phyloP scores from a whole-genome alignment of 2,797 vertebrate species.

The Macroramphosus scolopax region DNA sequence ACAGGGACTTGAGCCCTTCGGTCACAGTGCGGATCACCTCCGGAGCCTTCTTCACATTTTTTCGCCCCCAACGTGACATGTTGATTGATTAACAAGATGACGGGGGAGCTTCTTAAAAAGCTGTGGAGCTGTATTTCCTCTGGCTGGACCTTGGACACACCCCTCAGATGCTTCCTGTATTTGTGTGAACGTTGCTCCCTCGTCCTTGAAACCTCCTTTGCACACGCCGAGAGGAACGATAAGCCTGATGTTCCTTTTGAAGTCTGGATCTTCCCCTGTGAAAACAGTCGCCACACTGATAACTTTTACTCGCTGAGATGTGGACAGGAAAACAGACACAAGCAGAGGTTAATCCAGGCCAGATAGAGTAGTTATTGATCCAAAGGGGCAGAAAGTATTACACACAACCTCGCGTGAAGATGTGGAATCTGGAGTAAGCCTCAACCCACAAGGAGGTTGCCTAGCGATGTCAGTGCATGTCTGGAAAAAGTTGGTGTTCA shows the following conservation, averaged over 20 bases:
- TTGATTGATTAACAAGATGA: conserved; percentile 24
- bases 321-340: conserved; percentile 13
- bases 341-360: conserved; percentile 5
- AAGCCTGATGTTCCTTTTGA: conserved; percentile 25
- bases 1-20: conserved; percentile 90
- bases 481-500: conserved; percentile 73
- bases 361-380: conserved; percentile 1
- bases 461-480: conserved; percentile 66
- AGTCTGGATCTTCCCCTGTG: conserved; percentile 19
- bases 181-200: conserved; percentile 55
- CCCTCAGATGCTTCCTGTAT: conserved; percentile 73
- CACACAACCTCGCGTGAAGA: conserved; percentile 26
- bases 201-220: conserved; percentile 44
- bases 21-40: conserved; percentile 92
- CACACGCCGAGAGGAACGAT: conserved; percentile 23
- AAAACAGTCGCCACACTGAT: conserved; percentile 11
- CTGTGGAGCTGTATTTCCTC: conserved; percentile 48
- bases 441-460: conserved; percentile 44
- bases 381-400: neutral
- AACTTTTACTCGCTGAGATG: conserved; percentile 39
- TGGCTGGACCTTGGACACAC: conserved; percentile 29
- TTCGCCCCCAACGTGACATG: conserved; percentile 93
- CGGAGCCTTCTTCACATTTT: conserved; percentile 84
- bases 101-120: conserved; percentile 30
- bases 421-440: conserved; percentile 44